Evolutionary conservation across 1,140 invertebrate genomes (phyloP).

Genomic region (Lethrus apterus): DNA sequence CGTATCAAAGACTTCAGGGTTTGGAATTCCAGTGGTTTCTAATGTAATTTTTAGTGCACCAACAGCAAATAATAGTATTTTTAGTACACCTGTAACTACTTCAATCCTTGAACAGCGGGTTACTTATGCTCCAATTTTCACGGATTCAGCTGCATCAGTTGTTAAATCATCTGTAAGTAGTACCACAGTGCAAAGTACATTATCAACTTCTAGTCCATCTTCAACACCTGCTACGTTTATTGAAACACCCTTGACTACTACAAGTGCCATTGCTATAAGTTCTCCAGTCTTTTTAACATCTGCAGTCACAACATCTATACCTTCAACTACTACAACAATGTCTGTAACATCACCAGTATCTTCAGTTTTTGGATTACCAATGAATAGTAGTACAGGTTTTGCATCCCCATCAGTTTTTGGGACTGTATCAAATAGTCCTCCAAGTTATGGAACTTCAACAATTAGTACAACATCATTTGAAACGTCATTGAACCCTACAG

Average conservation of each 20-base stretch:
- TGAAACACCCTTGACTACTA: not conserved
- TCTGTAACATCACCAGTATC: not conserved
- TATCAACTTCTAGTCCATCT: too few relatives aligned
- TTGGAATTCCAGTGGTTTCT: too few relatives aligned
- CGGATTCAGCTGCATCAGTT: too few relatives aligned
- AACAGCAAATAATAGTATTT: too few relatives aligned
- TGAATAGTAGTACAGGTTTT: not conserved
- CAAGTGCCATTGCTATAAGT: not conserved
- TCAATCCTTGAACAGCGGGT: too few relatives aligned
- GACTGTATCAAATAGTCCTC: not conserved
- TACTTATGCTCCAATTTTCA: too few relatives aligned
- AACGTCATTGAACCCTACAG: not conserved
- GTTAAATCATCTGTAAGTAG: too few relatives aligned
- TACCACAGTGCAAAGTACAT: too few relatives aligned
- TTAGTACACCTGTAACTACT: too few relatives aligned
- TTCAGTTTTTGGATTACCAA: not conserved
- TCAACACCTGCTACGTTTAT: not conserved
- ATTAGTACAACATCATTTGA: not conserved
- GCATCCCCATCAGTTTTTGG: not conserved
- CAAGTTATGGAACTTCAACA: conserved; percentile 2
- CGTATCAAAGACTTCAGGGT: too few relatives aligned
- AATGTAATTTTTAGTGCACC: too few relatives aligned
- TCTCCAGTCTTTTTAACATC: not conserved
- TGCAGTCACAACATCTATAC: too few relatives aligned
- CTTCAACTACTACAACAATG: not conserved